phyloP scores from a whole-genome alignment of 92 coral and sea anemone genomes.

The Phymanthus crucifer region DNA sequence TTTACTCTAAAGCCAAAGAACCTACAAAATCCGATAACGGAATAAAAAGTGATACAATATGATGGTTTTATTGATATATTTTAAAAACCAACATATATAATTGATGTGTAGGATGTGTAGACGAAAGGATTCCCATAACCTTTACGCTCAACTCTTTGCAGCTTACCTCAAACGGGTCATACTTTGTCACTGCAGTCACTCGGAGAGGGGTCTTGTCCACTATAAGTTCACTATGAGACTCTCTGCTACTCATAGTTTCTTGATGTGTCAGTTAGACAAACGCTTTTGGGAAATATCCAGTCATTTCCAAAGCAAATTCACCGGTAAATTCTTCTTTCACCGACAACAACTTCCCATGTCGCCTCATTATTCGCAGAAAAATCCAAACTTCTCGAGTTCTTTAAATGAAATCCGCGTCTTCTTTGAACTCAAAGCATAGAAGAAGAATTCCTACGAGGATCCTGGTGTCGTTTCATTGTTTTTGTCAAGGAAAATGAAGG shows the following conservation, averaged over 20 bases:
- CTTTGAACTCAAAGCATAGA: not conserved
- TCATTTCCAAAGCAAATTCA: constrained; percentile 7
- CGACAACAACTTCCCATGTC: constrained; percentile 17
- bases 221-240: constrained; percentile 36
- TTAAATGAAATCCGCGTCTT: not conserved
- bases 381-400: not conserved
- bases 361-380: constrained; percentile 7
- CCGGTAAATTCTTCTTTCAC: constrained; percentile 21
- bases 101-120: constrained; percentile 34
- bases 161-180: constrained; percentile 98
- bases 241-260: constrained; percentile 24
- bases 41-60: not conserved
- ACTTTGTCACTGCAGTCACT: constrained; percentile 84
- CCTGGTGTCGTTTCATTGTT: constrained; percentile 18
- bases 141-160: not conserved
- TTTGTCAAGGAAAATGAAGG: constrained; percentile 17
- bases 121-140: constrained; percentile 22
- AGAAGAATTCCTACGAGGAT: not conserved
- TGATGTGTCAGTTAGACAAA: not conserved
- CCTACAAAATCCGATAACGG: not conserved
- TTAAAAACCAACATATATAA: constrained; percentile 8
- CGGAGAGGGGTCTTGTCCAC: constrained; percentile 56
- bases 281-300: not conserved
- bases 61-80: constrained; percentile 6
- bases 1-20: not conserved